Percentiles rank a stretch among this genome's conserved stretches.
These are phyloP conservation scores for Colletes collaris DNA, from an alignment of 2,888 invertebrate genomes.

Conservation along the genomic window DNA sequence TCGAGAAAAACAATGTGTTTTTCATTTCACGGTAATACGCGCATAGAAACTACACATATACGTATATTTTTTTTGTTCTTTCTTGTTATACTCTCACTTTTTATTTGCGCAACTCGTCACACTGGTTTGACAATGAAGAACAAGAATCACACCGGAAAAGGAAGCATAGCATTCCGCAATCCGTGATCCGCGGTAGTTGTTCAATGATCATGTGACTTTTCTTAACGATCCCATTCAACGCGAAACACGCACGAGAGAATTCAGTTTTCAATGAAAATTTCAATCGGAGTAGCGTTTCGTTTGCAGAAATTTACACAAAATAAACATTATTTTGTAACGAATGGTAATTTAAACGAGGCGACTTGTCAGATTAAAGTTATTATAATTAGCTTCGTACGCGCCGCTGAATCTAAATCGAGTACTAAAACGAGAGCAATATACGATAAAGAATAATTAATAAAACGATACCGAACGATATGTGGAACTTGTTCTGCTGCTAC, in stretches of 20 bases:
- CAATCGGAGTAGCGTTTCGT: no score
- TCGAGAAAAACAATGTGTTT: no score
- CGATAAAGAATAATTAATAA: conserved; percentile 36
- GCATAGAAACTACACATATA: neutral
- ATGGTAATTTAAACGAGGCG: neutral
- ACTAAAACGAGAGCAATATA: neutral
- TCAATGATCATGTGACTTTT: conserved; percentile 23
- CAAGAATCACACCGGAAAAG: conserved; percentile 58
- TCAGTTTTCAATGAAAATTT: neutral
- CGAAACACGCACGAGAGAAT: conserved; percentile 7
- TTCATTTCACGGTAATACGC: no score
- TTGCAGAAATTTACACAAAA: no score
- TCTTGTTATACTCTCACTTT: conserved; percentile 41
- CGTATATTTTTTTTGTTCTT: neutral
- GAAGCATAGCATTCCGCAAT: conserved; percentile 44
- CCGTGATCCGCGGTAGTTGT: conserved; percentile 5
- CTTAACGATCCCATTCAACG: conserved; percentile 19
- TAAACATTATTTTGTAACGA: neutral
- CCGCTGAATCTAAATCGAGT: neutral
- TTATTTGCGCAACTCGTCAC: conserved; percentile 35
- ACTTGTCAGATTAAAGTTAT: neutral
- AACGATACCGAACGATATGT: conserved; percentile 9
- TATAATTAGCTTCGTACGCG: neutral
- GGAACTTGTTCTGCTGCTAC: conserved; percentile 40
- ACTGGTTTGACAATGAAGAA: conserved; percentile 39